Conservation (phyloP, 1,140 invertebrate genomes). For the Geopemphigus sp. region DNA sequence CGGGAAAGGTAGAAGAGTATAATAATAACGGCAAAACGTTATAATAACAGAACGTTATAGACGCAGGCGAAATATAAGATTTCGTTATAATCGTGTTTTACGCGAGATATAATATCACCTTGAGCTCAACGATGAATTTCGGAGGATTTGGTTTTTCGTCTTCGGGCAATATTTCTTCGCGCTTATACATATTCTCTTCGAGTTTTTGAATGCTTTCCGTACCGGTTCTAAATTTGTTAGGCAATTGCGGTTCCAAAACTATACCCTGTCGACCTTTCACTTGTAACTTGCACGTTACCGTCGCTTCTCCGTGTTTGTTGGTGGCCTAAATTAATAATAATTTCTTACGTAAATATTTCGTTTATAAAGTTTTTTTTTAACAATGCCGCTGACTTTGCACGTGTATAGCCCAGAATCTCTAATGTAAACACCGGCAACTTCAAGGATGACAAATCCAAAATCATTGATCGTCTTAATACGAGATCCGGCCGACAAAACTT, state of each 20-base stretch:
- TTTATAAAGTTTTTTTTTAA: not conserved
- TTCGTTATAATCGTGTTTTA: no score
- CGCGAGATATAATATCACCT: constrained; percentile 51
- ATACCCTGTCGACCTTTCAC: constrained; percentile 83
- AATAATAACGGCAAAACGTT: no score
- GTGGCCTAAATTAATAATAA: constrained; percentile 61
- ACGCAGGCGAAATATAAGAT: no score
- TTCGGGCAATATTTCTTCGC: constrained; percentile 75
- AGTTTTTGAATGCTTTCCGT: constrained; percentile 87
- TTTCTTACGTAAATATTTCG: no score
- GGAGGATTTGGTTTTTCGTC: constrained; percentile 85
- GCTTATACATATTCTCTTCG: constrained; percentile 84
- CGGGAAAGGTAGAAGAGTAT: no score
- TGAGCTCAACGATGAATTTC: constrained; percentile 79
- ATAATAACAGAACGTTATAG: no score
- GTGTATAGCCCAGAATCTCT: constrained; percentile 86
- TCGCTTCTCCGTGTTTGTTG: constrained; percentile 85
- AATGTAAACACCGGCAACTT: constrained; percentile 83
- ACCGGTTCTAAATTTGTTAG: constrained; percentile 78
- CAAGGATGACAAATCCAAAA: constrained; percentile 90
- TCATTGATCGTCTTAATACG: constrained; percentile 89
- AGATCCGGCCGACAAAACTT: constrained; percentile 80
- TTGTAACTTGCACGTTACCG: constrained; percentile 78
- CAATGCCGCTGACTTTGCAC: constrained; percentile 63
- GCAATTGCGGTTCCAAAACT: constrained; percentile 85